Percentiles rank a stretch among this genome's conserved stretches.
Conservation (phyloP, 2,797 vertebrate genomes). For the Poliocrania exsul region DNA sequence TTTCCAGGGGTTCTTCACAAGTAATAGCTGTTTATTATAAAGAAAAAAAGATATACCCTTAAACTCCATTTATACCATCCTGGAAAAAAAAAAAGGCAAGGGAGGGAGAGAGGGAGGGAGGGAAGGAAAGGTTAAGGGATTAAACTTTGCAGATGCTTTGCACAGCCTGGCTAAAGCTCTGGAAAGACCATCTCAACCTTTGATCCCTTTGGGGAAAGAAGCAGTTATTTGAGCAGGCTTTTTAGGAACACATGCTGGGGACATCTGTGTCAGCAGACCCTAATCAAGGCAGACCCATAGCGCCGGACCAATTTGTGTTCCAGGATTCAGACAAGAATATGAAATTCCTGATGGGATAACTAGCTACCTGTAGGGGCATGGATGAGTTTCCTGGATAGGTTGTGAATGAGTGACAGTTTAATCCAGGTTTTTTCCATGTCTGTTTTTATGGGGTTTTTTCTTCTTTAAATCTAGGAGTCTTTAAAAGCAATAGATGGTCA, state of each 20-base stretch:
- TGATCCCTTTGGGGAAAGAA: constrained; percentile 45
- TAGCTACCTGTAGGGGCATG: constrained; percentile 65
- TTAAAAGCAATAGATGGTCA: not conserved
- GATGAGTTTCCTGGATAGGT: constrained; percentile 65
- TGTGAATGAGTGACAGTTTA: constrained; percentile 75
- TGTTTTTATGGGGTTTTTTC: not conserved
- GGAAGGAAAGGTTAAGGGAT: constrained; percentile 19
- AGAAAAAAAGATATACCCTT: not conserved
- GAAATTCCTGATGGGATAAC: constrained; percentile 74
- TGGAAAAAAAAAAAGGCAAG: not conserved
- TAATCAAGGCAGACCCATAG: constrained; percentile 67
- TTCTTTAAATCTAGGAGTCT: not conserved
- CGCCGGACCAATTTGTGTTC: constrained; percentile 64
- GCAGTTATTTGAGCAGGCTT: constrained; percentile 61
- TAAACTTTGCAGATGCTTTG: constrained; percentile 47
- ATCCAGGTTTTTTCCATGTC: constrained; percentile 54
- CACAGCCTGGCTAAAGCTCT: constrained; percentile 52
- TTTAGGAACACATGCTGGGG: constrained; percentile 63
- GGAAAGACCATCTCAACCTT: constrained; percentile 67
- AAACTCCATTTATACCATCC: constrained; percentile 1
- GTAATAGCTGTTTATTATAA: not conserved
- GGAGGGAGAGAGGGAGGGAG: not conserved
- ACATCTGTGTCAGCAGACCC: constrained; percentile 69
- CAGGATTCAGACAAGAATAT: constrained; percentile 71
- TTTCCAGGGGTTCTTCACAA: not conserved